phyloP scores from a whole-genome alignment of 30 jellyfish, hydroid and myxozoan species.

The Morbakka virulenta region DNA sequence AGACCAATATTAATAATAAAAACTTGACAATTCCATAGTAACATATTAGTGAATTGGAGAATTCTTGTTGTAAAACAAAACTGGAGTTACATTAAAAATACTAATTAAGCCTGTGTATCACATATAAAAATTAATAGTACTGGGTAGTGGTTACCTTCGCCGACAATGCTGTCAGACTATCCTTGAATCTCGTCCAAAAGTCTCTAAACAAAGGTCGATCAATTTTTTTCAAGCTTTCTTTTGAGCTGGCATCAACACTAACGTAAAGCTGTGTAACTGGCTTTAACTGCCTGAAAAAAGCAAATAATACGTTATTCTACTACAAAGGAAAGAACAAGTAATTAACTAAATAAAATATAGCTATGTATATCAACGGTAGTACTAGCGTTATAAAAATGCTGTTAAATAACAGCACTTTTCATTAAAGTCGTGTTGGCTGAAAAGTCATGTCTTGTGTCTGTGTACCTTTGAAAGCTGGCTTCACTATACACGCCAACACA shows the following conservation, averaged over 20 bases:
- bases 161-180: constrained; percentile 77
- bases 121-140: too few relatives aligned
- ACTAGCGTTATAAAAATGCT: background rate
- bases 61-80: too few relatives aligned
- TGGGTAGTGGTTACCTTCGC: constrained; percentile 87
- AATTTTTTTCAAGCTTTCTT: constrained; percentile 82
- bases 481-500: too few relatives aligned
- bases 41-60: too few relatives aligned
- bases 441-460: too few relatives aligned
- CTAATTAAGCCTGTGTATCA: too few relatives aligned
- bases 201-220: constrained; percentile 98
- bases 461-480: too few relatives aligned
- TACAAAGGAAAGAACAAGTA: background rate
- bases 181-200: constrained; percentile 93
- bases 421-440: too few relatives aligned
- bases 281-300: constrained; percentile 43
- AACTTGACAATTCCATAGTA: too few relatives aligned
- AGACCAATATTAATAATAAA: too few relatives aligned
- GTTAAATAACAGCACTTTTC: background rate
- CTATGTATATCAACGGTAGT: background rate
- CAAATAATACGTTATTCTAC: background rate
- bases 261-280: constrained; percentile 99
- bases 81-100: too few relatives aligned
- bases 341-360: background rate
- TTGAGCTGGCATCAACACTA: constrained; percentile 99